These are phyloP conservation scores for Oscheius sp. DNA, from an alignment of 2,888 invertebrate genomes.

Conservation along the genomic window DNA sequence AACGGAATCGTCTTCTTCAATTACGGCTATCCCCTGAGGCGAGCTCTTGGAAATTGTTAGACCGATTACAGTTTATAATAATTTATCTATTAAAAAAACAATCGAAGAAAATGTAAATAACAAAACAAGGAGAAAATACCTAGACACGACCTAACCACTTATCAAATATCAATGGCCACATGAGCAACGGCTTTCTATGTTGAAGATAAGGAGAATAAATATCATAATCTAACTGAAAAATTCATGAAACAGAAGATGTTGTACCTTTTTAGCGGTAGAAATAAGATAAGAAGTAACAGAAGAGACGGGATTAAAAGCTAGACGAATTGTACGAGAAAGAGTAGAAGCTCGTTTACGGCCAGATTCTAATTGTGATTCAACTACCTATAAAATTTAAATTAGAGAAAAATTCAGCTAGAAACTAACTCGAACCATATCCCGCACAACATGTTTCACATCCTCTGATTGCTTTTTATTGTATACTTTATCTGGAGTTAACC, in stretches of 20 bases:
- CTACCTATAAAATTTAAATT: background rate
- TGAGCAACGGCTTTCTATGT: constrained; percentile 46
- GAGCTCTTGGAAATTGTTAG: too few relatives aligned
- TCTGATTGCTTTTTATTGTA: constrained; percentile 63
- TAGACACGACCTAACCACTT: constrained; percentile 27
- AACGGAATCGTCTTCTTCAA: too few relatives aligned
- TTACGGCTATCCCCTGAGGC: too few relatives aligned
- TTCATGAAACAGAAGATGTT: background rate
- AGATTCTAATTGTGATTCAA: constrained; percentile 32
- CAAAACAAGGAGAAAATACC: background rate
- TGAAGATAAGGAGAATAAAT: constrained; percentile 55
- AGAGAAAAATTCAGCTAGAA: constrained; percentile 2
- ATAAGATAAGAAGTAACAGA: constrained; percentile 61
- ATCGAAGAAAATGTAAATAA: background rate
- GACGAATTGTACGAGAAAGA: constrained; percentile 45
- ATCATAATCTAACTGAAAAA: constrained; percentile 47
- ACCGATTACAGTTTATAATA: too few relatives aligned
- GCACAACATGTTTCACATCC: constrained; percentile 50
- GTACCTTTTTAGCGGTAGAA: constrained; percentile 43
- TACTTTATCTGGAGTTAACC: constrained; percentile 60
- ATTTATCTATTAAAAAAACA: too few relatives aligned
- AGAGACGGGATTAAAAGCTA: constrained; percentile 59
- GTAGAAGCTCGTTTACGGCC: constrained; percentile 40
- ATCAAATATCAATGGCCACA: constrained; percentile 38
- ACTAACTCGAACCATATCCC: constrained; percentile 56